These are phyloP conservation scores for Eulemur macaco DNA, from an alignment of 2,113 vertebrate species.

Conservation along the genomic window DNA sequence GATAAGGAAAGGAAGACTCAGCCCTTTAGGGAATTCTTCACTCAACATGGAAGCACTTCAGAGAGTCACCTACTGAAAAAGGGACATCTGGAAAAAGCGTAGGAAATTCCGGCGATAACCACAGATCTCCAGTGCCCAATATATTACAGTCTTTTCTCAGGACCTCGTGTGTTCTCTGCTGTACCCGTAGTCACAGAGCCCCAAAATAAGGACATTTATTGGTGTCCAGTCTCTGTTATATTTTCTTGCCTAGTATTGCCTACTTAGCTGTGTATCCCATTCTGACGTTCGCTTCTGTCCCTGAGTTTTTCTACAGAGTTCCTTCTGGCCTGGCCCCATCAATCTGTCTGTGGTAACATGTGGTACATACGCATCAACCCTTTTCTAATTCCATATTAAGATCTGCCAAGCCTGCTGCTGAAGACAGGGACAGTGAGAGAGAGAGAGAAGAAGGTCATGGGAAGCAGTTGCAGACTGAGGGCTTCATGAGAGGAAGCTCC, in stretches of 20 bases:
- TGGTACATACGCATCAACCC: background rate
- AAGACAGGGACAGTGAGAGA: background rate
- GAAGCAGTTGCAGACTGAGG: background rate
- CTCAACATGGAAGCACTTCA: background rate
- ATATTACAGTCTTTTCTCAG: background rate
- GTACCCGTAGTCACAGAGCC: background rate
- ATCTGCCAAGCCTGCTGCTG: background rate
- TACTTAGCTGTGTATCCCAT: background rate
- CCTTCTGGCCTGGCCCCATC: background rate
- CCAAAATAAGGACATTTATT: background rate
- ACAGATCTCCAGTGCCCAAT: background rate
- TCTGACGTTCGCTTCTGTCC: background rate
- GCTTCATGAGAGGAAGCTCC: background rate
- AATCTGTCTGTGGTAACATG: background rate
- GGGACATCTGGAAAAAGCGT: background rate
- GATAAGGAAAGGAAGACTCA: background rate
- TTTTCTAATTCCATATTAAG: background rate
- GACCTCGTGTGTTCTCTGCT: background rate
- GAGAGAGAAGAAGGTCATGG: background rate
- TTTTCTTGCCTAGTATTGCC: background rate
- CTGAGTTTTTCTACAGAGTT: background rate
- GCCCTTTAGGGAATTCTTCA: background rate
- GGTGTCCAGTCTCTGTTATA: background rate
- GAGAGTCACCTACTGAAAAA: background rate
- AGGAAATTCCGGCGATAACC: background rate